A percentile compares a stretch with the other conserved stretches of the same genome.
Conservation (phyloP, 2,797 vertebrate species). For the Poecilia velifera region DNA sequence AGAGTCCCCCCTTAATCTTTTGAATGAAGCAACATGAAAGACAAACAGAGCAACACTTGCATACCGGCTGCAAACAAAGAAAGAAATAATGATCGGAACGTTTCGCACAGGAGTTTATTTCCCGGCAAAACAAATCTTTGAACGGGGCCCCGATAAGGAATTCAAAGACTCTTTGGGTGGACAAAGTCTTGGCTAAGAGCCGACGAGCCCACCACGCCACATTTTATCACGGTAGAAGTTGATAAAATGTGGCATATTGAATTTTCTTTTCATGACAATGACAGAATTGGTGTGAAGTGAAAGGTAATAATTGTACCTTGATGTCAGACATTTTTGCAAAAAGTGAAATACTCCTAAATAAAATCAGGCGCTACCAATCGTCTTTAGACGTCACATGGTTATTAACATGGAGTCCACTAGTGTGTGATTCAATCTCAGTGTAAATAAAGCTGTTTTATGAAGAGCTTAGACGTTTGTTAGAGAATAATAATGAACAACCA, state of each 20-base stretch:
- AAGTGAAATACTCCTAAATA: neutral
- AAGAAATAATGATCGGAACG: neutral
- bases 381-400: neutral
- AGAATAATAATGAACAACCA: neutral
- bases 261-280: neutral
- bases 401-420: neutral
- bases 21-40: conserved; percentile 18
- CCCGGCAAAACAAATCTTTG: conserved; percentile 33
- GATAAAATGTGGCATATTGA: neutral
- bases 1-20: conserved; percentile 8
- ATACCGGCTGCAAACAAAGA: conserved; percentile 1
- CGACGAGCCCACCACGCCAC: neutral
- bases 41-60: conserved; percentile 13
- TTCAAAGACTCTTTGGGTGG: neutral
- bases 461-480: neutral
- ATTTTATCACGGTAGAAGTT: neutral
- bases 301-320: neutral
- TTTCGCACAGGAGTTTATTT: conserved; percentile 26
- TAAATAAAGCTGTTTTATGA: neutral
- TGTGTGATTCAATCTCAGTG: neutral
- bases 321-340: neutral
- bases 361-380: neutral
- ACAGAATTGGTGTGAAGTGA: neutral
- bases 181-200: neutral
- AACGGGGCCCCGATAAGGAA: conserved; percentile 14